Conservation (phyloP, 2,888 invertebrate genomes). For the Eilema caniola region DNA sequence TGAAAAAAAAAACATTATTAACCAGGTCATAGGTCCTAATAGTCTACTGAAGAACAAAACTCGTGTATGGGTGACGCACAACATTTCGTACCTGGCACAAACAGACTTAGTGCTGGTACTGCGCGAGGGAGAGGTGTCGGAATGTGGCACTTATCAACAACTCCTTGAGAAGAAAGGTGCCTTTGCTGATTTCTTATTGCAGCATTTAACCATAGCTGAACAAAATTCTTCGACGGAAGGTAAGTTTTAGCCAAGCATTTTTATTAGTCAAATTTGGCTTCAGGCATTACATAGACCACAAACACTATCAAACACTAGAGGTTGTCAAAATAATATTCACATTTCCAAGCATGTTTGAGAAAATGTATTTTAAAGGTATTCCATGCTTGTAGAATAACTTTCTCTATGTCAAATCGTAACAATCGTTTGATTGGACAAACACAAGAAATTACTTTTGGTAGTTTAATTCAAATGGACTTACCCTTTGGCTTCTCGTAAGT, state of each 20-base stretch:
- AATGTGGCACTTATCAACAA: slow-evolving; percentile 96
- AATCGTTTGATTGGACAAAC: too few species aligned
- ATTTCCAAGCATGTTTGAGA: too few species aligned
- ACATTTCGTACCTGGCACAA: slow-evolving; percentile 95
- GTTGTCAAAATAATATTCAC: too few species aligned
- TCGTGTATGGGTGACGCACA: slow-evolving; percentile 97
- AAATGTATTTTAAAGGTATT: too few species aligned
- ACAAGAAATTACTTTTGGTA: too few species aligned
- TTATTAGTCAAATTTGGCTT: too few species aligned
- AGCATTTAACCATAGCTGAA: slow-evolving; percentile 91
- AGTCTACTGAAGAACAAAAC: slow-evolving; percentile 92
- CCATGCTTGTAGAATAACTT: too few species aligned
- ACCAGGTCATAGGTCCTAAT: slow-evolving; percentile 83
- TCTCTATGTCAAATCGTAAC: too few species aligned
- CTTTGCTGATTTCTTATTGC: slow-evolving; percentile 93
- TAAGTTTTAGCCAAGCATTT: slow-evolving; percentile 33
- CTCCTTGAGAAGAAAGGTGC: slow-evolving; percentile 94
- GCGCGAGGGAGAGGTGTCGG: slow-evolving; percentile 95
- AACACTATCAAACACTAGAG: too few species aligned
- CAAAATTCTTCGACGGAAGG: slow-evolving; percentile 72
- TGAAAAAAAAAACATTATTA: not conserved
- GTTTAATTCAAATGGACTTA: too few species aligned
- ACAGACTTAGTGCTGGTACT: slow-evolving; percentile 96
- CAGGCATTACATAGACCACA: too few species aligned
- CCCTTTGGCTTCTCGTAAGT: too few species aligned